phyloP scores from a whole-genome alignment of 2,797 vertebrate species.

The Muscicapa striata region DNA sequence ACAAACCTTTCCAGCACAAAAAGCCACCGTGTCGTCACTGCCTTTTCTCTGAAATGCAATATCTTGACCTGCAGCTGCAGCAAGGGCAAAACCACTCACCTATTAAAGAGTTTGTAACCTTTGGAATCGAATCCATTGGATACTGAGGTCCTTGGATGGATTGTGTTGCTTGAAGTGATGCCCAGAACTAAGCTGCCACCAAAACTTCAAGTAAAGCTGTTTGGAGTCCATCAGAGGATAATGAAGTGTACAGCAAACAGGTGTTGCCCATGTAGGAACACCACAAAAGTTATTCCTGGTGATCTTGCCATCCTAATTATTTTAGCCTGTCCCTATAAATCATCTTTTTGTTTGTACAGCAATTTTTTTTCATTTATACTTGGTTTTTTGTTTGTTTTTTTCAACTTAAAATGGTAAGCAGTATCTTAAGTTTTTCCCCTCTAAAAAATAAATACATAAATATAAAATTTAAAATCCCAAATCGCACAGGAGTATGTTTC shows the following conservation, averaged over 20 bases:
- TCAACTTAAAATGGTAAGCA: too few relatives aligned
- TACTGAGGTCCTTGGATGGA: neutral
- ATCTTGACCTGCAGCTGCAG: constrained; percentile 35
- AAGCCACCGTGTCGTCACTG: neutral
- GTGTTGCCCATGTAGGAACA: rapidly evolving
- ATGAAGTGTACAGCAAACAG: neutral
- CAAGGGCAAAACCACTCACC: constrained; percentile 33
- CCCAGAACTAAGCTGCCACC: neutral
- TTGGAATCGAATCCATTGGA: neutral
- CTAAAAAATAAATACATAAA: too few relatives aligned
- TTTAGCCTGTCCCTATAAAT: neutral
- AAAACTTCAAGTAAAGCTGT: neutral
- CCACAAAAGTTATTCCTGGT: neutral
- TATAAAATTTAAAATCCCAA: neutral
- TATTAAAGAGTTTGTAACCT: constrained; percentile 14
- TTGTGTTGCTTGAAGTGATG: neutral
- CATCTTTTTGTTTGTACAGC: too few relatives aligned
- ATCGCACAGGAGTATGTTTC: neutral
- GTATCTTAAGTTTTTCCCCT: too few relatives aligned
- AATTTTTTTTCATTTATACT: too few relatives aligned
- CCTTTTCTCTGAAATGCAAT: constrained; percentile 26
- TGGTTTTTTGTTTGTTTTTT: too few relatives aligned
- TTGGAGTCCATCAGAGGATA: neutral
- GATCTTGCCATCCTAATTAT: neutral
- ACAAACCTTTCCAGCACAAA: constrained; percentile 35